phyloP scores from a whole-genome alignment of 2,113 vertebrate genomes.

The Beaufortia kweichowensis region DNA sequence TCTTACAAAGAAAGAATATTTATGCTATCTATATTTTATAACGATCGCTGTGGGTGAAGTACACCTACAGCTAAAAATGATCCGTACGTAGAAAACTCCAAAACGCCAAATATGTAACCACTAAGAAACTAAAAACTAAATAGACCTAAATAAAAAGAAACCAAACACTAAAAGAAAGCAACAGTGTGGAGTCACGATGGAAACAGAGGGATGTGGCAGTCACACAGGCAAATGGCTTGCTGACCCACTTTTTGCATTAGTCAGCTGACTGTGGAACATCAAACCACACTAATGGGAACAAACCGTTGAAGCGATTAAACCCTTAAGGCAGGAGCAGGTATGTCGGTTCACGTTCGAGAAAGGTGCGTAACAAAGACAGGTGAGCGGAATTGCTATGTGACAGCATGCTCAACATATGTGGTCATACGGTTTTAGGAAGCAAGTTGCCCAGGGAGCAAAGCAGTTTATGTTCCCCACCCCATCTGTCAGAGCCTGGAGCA shows the following conservation, averaged over 20 bases:
- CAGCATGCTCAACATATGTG: constrained; percentile 10
- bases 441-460: constrained; percentile 55
- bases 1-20: no score
- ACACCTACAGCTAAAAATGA: no score
- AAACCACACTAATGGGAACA: constrained; percentile 50
- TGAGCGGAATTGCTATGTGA: background rate
- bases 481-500: constrained; percentile 41
- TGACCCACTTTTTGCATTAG: constrained; percentile 66
- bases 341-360: background rate
- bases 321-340: background rate
- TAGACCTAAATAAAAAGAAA: background rate
- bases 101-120: no score
- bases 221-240: constrained; percentile 29
- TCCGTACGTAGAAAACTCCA: no score
- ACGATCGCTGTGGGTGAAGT: no score
- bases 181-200: background rate
- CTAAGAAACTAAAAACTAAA: background rate
- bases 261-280: constrained; percentile 63
- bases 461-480: constrained; percentile 53
- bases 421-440: constrained; percentile 50
- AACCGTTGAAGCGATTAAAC: background rate
- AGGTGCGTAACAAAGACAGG: background rate
- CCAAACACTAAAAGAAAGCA: background rate
- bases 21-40: no score
- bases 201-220: constrained; percentile 9